A percentile compares a stretch with the other conserved stretches of the same genome.
These are phyloP conservation scores for Diadophis punctatus DNA, from an alignment of 2,113 vertebrate genomes.

Conservation along the genomic window DNA sequence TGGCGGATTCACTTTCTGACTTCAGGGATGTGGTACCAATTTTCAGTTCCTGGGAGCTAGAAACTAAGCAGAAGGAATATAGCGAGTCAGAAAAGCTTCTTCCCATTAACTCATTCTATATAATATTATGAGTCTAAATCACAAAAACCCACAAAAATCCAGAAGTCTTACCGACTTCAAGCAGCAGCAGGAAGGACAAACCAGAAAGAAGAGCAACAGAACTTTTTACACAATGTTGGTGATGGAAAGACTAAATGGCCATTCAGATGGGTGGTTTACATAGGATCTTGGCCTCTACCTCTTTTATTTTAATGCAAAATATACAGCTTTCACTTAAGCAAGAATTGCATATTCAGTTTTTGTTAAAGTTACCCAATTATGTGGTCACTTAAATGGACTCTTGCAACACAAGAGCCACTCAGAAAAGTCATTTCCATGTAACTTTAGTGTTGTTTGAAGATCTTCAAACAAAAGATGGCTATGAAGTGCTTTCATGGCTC, in stretches of 20 bases:
- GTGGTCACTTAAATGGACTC: neutral
- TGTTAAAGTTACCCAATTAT: neutral
- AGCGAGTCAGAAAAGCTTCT: neutral
- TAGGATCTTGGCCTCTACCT: neutral
- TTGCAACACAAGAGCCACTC: neutral
- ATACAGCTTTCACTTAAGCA: neutral
- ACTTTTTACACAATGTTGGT: neutral
- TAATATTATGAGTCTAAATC: neutral
- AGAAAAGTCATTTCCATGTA: neutral
- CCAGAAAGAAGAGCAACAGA: neutral
- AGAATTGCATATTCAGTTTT: neutral
- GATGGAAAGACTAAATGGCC: neutral
- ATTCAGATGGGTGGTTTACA: neutral
- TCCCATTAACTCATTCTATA: neutral
- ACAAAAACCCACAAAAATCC: too few relatives aligned
- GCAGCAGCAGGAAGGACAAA: neutral
- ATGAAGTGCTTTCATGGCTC: neutral
- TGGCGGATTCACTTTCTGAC: rapidly evolving
- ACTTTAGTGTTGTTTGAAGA: neutral
- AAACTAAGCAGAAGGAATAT: constrained; percentile 29
- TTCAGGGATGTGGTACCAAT: neutral
- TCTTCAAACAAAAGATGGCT: neutral
- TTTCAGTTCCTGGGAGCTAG: rapidly evolving
- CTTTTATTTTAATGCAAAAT: neutral
- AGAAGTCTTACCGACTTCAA: neutral